These are phyloP conservation scores for Peromyscus californicus DNA, from an alignment of 2,113 vertebrate species.

Conservation along the genomic window DNA sequence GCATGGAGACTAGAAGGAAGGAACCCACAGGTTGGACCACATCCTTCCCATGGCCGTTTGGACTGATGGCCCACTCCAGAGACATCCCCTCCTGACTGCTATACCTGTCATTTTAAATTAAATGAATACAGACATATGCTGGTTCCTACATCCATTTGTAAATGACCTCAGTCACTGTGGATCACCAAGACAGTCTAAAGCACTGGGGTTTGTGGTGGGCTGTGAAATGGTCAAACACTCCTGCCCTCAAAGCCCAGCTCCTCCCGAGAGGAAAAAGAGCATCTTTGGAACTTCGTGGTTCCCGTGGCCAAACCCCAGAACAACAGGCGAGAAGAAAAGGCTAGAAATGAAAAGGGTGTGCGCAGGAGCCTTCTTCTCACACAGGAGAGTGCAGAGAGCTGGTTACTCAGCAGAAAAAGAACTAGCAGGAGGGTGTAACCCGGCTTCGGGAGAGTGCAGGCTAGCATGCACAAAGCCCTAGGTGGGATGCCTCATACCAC, in stretches of 20 bases:
- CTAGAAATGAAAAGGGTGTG: too few relatives aligned
- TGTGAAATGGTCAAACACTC: not conserved
- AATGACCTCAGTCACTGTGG: not conserved
- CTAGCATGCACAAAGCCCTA: not conserved
- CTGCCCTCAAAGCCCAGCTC: too few relatives aligned
- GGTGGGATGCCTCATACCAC: not conserved
- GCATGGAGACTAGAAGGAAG: constrained; percentile 9
- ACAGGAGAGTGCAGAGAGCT: not conserved
- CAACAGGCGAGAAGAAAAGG: not conserved
- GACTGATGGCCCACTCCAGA: not conserved
- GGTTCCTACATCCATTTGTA: not conserved
- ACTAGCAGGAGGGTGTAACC: not conserved
- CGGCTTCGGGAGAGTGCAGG: not conserved
- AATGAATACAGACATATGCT: not conserved
- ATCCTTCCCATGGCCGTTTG: not conserved
- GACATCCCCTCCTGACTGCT: not conserved
- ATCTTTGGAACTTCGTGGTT: not conserved
- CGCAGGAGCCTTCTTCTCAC: too few relatives aligned
- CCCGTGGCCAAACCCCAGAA: not conserved
- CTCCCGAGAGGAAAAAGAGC: not conserved
- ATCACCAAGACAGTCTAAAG: not conserved
- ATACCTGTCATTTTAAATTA: constrained; percentile 14
- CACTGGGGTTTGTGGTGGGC: not conserved
- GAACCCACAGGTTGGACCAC: not conserved
- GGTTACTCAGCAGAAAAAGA: not conserved